These are phyloP conservation scores for Ceratina calcarata DNA, from an alignment of 1,140 invertebrate genomes.

Conservation along the genomic window DNA sequence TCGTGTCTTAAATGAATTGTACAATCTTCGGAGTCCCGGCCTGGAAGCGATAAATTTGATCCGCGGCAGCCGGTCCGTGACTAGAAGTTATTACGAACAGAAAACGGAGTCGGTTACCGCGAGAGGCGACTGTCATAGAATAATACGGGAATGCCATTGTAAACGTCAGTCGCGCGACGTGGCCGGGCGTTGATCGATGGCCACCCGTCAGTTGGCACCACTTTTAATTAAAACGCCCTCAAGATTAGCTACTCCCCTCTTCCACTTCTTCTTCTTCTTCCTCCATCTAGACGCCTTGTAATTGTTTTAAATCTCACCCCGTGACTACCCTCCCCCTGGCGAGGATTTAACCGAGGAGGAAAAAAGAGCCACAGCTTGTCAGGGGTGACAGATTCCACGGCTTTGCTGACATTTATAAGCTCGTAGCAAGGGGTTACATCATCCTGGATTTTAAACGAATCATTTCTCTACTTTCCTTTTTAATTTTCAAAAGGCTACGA, in stretches of 20 bases:
- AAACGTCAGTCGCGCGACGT: conserved; percentile 61
- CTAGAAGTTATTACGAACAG: conserved; percentile 41
- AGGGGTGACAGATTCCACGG: conserved; percentile 76
- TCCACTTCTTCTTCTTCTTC: conserved; percentile 22
- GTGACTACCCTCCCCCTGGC: conserved; percentile 46
- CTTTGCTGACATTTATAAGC: conserved; percentile 74
- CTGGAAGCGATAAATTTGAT: conserved; percentile 30
- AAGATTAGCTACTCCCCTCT: conserved; percentile 76
- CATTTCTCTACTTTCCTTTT: conserved; percentile 55
- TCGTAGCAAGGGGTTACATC: conserved; percentile 52
- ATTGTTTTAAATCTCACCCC: conserved; percentile 80
- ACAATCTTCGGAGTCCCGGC: too few species aligned
- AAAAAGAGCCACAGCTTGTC: conserved; percentile 74
- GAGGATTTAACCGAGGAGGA: conserved; percentile 62
- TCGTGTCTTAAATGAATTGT: too few species aligned
- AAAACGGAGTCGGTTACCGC: conserved; percentile 11
- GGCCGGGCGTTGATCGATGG: conserved; percentile 78
- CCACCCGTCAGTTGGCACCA: conserved; percentile 80
- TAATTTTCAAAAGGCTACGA: conserved; percentile 40
- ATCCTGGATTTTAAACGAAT: conserved; percentile 5
- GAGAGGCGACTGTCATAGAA: conserved; percentile 52
- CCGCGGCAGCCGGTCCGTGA: conserved; percentile 29
- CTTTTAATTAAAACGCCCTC: conserved; percentile 81
- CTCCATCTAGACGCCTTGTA: conserved; percentile 69
- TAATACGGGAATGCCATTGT: conserved; percentile 55